These are phyloP conservation scores for Meloidogyne exigua DNA, from an alignment of 1,140 invertebrate species.

Conservation along the genomic window DNA sequence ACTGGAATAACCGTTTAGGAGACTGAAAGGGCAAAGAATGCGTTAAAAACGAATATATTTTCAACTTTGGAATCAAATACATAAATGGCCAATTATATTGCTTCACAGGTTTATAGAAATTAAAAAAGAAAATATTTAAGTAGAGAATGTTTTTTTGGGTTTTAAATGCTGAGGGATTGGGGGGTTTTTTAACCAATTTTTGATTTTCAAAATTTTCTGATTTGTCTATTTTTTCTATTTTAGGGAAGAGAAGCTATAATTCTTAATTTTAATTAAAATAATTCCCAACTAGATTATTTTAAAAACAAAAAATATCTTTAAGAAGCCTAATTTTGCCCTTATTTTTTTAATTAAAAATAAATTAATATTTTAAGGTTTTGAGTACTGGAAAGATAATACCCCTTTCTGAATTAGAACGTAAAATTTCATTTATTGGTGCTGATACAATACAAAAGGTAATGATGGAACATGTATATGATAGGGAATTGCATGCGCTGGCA, in stretches of 20 bases:
- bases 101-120: constrained; percentile 37
- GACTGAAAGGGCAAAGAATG: constrained; percentile 47
- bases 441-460: constrained; percentile 39
- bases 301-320: too few relatives aligned
- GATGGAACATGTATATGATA: constrained; percentile 46
- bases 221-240: too few relatives aligned
- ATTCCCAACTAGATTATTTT: too few relatives aligned
- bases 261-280: too few relatives aligned
- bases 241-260: too few relatives aligned
- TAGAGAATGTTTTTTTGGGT: too few relatives aligned
- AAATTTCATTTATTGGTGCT: too few relatives aligned
- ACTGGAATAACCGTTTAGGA: constrained; percentile 43
- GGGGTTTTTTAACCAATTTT: too few relatives aligned
- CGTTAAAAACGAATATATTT: constrained; percentile 37
- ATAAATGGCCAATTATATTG: constrained; percentile 37
- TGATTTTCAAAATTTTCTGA: too few relatives aligned
- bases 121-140: too few relatives aligned
- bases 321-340: too few relatives aligned
- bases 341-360: constrained; percentile 13
- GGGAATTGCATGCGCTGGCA: constrained; percentile 43
- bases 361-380: constrained; percentile 40
- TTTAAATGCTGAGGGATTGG: too few relatives aligned
- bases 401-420: constrained; percentile 34
- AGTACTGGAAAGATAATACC: constrained; percentile 38
- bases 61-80: constrained; percentile 38